Evolutionary conservation across 2,113 vertebrate species (phyloP).

Genomic region (Cyphomyrus discorhynchus): DNA sequence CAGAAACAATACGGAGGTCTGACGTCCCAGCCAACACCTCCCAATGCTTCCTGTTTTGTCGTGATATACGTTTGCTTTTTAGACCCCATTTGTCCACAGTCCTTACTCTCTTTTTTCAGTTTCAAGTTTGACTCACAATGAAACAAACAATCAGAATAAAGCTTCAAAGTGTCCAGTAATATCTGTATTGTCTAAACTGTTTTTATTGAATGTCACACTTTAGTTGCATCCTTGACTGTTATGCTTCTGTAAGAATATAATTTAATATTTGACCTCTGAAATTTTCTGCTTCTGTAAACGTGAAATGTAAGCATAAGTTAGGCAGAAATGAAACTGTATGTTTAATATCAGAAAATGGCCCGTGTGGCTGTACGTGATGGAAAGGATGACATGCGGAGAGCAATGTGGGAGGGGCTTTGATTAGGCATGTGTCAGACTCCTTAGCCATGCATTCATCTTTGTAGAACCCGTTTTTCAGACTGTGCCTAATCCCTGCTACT

Average conservation of each 20-base stretch:
- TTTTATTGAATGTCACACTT: neutral
- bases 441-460: neutral
- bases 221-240: neutral
- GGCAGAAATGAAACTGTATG: neutral
- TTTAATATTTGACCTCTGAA: neutral
- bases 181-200: neutral
- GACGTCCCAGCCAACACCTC: neutral
- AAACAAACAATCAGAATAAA: neutral
- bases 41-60: neutral
- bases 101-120: neutral
- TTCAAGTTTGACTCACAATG: neutral
- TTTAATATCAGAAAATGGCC: neutral
- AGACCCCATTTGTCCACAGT: neutral
- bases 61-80: neutral
- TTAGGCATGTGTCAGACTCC: neutral
- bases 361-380: neutral
- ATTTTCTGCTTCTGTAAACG: neutral
- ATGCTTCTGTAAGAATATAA: neutral
- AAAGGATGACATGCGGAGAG: neutral
- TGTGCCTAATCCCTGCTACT: neutral
- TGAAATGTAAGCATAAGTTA: neutral
- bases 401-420: neutral
- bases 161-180: neutral
- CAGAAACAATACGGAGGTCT: neutral
- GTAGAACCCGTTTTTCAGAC: neutral